phyloP scores from a whole-genome alignment of 2,888 invertebrate species.

The Hirtodrosophila alboralis region DNA sequence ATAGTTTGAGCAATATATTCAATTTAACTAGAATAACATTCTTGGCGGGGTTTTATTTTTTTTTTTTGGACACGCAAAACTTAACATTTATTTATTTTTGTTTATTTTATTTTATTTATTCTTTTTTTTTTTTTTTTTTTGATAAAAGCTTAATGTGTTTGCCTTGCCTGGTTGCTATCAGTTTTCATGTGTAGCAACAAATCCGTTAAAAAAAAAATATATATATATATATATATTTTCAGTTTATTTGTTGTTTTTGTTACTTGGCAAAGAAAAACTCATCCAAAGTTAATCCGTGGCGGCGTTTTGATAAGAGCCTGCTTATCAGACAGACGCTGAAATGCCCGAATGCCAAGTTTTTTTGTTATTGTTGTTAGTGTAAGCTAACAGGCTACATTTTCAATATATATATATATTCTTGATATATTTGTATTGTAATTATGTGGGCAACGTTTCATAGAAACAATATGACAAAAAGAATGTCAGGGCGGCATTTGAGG shows the following conservation, averaged over 20 bases:
- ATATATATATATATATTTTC: too few species aligned
- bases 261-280: conserved; percentile 48
- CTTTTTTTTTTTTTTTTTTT: conserved; percentile 1
- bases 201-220: not conserved
- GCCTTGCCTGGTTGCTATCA: conserved; percentile 36
- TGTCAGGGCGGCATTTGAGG: conserved; percentile 64
- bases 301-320: conserved; percentile 60
- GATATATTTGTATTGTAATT: conserved; percentile 57
- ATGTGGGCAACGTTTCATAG: conserved; percentile 40
- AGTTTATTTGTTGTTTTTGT: conserved; percentile 14
- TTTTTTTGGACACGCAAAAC: too few species aligned
- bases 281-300: conserved; percentile 68
- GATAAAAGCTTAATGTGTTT: conserved; percentile 46
- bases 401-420: not conserved
- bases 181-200: conserved; percentile 6
- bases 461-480: conserved; percentile 48
- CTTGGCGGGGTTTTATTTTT: too few species aligned
- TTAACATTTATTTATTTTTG: too few species aligned
- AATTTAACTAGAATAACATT: too few species aligned
- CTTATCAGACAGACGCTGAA: conserved; percentile 51
- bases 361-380: conserved; percentile 30
- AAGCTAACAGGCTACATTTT: conserved; percentile 37
- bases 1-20: too few species aligned
- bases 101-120: not conserved
- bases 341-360: conserved; percentile 46